Base-by-base conservation (phyloP, 2,113 vertebrate genomes). In the Poeciliopsis turrubarensis region DNA sequence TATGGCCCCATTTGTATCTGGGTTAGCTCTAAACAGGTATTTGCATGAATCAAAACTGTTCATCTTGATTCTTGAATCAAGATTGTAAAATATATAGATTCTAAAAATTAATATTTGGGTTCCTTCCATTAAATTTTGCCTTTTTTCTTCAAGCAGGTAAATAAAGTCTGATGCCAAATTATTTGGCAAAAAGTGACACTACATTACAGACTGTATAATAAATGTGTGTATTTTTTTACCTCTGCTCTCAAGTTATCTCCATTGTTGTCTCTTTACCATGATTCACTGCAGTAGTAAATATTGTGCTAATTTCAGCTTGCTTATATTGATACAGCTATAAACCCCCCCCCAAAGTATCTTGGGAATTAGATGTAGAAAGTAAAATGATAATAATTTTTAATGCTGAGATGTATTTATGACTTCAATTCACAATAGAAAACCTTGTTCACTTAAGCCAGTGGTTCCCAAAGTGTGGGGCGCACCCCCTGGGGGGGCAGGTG, bases 71-170 rank as follows among this genome's bases (percentile, higher is more conserved):
- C 12, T n/a, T 61, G 13, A 78, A 54, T 17, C n/a, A n/a, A n/a
- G n/a, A n/a, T n/a, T 34, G 9, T 62, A n/a, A 47, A 9, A 5
- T 13, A 10, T 11, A 26, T 27, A 37, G 51, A 47, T 27, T 62
- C 27, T 39, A 25, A 9, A 27, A 67, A 26, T 14, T 5, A 29
- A 8, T 22, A 47, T 51, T 7, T 22, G 8, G 29, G 10, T 76
- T 31, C 26, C 34, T 4, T 2, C 26, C 41, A 60, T 79, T 44
- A 78, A 44, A 19, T 47, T 47, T 1, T 34, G 19, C 22, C 3
- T 80, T 57, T 86, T 37, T 88, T 68, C 81, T 72, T 85, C 66
- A 82, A 87, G 87, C 81, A 85, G 86, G 81, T 86, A 73, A 81
- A 66, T 72, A 79, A 78, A 84, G 69, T 66, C 73, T 73, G 74